phyloP scores from a whole-genome alignment of 2,888 invertebrate genomes.

The Napeogenes inachia region DNA sequence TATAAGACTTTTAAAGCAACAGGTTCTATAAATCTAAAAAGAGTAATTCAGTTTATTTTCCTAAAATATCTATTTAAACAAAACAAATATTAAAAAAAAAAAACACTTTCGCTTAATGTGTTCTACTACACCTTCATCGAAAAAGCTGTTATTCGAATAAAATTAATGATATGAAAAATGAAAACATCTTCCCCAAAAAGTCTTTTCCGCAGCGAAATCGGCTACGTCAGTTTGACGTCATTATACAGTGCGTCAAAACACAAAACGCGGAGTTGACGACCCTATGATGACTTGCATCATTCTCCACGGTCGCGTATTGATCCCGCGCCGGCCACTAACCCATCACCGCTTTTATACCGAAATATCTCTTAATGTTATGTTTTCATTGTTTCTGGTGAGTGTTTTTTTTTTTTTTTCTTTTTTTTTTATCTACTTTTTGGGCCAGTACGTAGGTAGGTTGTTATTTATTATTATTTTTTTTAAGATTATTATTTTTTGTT shows the following conservation, averaged over 20 bases:
- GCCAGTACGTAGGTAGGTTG: too few relatives aligned
- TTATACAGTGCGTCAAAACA: constrained; percentile 60
- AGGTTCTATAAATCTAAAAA: too few relatives aligned
- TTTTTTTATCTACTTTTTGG: background rate
- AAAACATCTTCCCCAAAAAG: constrained; percentile 28
- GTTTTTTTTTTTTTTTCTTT: constrained; percentile 11
- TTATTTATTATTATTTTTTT: too few relatives aligned
- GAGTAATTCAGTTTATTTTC: too few relatives aligned
- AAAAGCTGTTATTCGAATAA: constrained; percentile 8
- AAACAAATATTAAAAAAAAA: too few relatives aligned
- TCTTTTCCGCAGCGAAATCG: constrained; percentile 36
- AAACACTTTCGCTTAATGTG: background rate
- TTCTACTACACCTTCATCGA: background rate
- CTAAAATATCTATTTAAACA: too few relatives aligned
- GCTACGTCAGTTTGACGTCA: constrained; percentile 46
- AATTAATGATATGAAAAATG: constrained; percentile 20
- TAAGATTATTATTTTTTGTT: too few relatives aligned
- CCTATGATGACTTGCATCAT: constrained; percentile 66
- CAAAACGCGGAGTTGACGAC: constrained; percentile 66
- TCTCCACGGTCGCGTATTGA: constrained; percentile 55
- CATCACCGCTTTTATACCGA: constrained; percentile 22
- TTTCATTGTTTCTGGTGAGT: constrained; percentile 56
- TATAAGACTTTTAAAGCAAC: too few relatives aligned
- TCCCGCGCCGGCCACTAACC: constrained; percentile 41
- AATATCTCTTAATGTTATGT: constrained; percentile 15